These are phyloP conservation scores for Ancistrus triradiatus DNA, from an alignment of 2,113 vertebrate species.

Conservation along the genomic window DNA sequence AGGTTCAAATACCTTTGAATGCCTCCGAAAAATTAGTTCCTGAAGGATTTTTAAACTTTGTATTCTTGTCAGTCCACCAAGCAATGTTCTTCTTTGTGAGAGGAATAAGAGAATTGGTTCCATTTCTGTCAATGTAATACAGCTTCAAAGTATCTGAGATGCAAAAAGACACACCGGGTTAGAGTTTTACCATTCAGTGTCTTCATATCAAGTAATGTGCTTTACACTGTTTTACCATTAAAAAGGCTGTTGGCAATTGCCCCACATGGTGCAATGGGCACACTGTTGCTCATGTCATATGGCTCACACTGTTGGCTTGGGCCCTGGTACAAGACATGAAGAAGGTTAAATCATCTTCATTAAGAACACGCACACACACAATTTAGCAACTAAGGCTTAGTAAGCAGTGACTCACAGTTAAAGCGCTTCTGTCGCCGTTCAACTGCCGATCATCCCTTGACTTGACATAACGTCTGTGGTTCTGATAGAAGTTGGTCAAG, in stretches of 20 bases:
- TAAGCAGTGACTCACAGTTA: slow-evolving; percentile 66
- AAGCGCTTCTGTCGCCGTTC: slow-evolving; percentile 78
- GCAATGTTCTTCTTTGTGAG: slow-evolving; percentile 90
- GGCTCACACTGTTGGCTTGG: slow-evolving; percentile 96
- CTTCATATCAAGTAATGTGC: background rate
- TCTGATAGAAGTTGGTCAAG: slow-evolving; percentile 98
- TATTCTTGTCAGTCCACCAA: slow-evolving; percentile 98
- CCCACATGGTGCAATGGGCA: slow-evolving; percentile 90
- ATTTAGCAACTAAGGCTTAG: background rate
- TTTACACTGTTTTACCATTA: slow-evolving; percentile 74
- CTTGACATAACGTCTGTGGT: slow-evolving; percentile 95
- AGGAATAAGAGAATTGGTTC: slow-evolving; percentile 59
- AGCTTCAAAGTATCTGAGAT: slow-evolving; percentile 83
- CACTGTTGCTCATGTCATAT: slow-evolving; percentile 74
- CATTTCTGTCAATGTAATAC: slow-evolving; percentile 70
- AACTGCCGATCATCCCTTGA: slow-evolving; percentile 96
- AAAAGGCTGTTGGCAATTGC: slow-evolving; percentile 99
- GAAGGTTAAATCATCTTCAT: slow-evolving; percentile 8
- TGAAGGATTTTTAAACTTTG: slow-evolving; percentile 93
- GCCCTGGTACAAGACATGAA: slow-evolving; percentile 62
- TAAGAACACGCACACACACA: no score
- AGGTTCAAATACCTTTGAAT: slow-evolving; percentile 75
- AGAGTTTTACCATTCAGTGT: no score
- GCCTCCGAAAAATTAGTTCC: slow-evolving; percentile 71
- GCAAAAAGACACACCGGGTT: background rate